Evolutionary conservation across 2,113 vertebrate species (phyloP).

Genomic region (Aegotheles bennettii): DNA sequence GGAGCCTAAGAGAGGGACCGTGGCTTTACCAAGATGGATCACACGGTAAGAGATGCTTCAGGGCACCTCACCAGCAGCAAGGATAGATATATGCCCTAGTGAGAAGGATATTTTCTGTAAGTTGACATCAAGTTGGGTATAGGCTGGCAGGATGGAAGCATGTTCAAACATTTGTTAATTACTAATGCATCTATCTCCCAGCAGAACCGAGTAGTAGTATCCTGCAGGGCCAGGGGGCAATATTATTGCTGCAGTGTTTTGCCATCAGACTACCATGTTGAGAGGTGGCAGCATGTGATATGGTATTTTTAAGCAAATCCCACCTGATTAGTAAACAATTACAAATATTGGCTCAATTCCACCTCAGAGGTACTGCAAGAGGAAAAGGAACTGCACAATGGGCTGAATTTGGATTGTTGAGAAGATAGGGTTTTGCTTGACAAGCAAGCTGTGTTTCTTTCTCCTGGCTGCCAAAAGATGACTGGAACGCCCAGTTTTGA

Average conservation of each 20-base stretch:
- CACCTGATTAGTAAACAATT: not conserved
- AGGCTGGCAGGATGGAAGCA: not conserved
- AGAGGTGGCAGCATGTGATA: not conserved
- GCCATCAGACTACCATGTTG: not conserved
- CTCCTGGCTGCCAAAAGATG: not conserved
- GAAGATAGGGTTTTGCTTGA: not conserved
- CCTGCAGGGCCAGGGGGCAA: not conserved
- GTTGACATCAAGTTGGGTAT: not conserved
- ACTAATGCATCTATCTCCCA: not conserved
- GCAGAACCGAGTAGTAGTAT: not conserved
- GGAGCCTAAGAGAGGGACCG: not conserved
- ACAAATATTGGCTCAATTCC: accelerated
- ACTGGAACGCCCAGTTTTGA: not conserved
- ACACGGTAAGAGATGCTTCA: not conserved
- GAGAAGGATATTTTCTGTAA: not conserved
- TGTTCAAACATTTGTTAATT: not conserved
- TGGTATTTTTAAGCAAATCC: not conserved
- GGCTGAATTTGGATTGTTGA: not conserved
- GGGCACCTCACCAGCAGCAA: not conserved
- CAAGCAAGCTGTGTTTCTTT: not conserved
- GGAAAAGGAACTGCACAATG: not conserved
- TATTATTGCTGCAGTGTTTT: not conserved
- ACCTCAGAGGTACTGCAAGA: not conserved
- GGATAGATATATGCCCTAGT: not conserved
- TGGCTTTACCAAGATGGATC: not conserved